These are phyloP conservation scores for Cynopterus brachyotis DNA, from an alignment of 2,113 vertebrate species.

Conservation along the genomic window DNA sequence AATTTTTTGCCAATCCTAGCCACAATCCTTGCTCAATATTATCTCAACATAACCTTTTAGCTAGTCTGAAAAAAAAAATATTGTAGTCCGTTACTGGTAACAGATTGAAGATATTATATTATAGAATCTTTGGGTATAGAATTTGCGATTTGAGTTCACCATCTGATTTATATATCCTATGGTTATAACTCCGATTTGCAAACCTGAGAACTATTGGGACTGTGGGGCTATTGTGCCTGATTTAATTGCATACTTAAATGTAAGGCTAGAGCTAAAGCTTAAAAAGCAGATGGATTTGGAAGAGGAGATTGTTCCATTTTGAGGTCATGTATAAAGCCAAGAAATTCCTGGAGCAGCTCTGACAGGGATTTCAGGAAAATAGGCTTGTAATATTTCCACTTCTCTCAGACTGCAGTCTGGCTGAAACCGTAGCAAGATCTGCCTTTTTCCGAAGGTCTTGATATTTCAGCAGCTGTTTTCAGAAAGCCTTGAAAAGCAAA, in stretches of 20 bases:
- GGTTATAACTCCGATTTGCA: constrained; percentile 8
- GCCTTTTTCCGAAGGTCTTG: constrained; percentile 46
- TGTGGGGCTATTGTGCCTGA: constrained; percentile 30
- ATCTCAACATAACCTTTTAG: constrained; percentile 42
- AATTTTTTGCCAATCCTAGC: constrained; percentile 39
- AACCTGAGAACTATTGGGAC: background rate
- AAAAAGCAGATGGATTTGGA: constrained; percentile 66
- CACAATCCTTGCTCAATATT: background rate
- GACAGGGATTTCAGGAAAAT: constrained; percentile 61
- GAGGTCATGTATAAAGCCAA: constrained; percentile 57
- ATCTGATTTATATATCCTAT: constrained; percentile 50
- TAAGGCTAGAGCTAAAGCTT: constrained; percentile 43
- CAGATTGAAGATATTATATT: background rate
- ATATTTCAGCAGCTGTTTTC: constrained; percentile 72
- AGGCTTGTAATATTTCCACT: constrained; percentile 61
- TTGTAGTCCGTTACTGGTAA: background rate
- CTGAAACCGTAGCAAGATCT: constrained; percentile 33
- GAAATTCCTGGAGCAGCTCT: constrained; percentile 60
- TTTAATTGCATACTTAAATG: constrained; percentile 51
- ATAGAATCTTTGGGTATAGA: background rate
- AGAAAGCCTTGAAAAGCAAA: constrained; percentile 41
- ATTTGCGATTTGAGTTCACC: constrained; percentile 32
- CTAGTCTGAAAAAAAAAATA: constrained; percentile 42
- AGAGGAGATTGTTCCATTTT: constrained; percentile 49
- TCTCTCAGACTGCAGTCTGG: constrained; percentile 57